These are phyloP conservation scores for Labroides dimidiatus DNA, from an alignment of 2,797 vertebrate genomes.

Conservation along the genomic window DNA sequence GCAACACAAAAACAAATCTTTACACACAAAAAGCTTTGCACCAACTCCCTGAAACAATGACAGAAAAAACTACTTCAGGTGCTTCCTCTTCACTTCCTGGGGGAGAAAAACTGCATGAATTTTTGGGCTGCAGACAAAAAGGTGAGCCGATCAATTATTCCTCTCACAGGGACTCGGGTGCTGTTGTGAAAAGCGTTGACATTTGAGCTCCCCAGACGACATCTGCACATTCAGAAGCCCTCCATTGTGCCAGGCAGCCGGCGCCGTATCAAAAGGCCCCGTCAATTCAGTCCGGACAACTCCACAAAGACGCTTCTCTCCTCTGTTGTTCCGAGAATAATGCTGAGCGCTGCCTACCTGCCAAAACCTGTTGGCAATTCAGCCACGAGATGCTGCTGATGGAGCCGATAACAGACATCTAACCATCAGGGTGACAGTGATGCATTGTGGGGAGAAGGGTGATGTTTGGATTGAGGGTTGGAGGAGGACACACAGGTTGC, in stretches of 20 bases:
- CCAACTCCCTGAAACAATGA: too few species aligned
- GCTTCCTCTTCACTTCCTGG: constrained; percentile 75
- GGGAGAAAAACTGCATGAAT: constrained; percentile 94
- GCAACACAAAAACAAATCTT: too few species aligned
- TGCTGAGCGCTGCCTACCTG: constrained; percentile 60
- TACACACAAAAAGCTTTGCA: too few species aligned
- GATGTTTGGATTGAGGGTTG: constrained; percentile 4
- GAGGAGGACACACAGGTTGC: too few species aligned
- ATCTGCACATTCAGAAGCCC: constrained; percentile 98
- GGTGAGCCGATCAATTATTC: constrained; percentile 94
- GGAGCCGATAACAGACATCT: constrained; percentile 60
- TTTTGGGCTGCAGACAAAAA: constrained; percentile 97
- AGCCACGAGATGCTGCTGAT: constrained; percentile 57
- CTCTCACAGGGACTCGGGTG: constrained; percentile 87
- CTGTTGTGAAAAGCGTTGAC: constrained; percentile 96
- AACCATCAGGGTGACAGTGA: constrained; percentile 31
- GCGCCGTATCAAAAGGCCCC: constrained; percentile 93
- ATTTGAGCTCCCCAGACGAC: constrained; percentile 98
- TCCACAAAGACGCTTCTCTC: constrained; percentile 92
- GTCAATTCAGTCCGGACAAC: constrained; percentile 96
- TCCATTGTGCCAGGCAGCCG: constrained; percentile 94
- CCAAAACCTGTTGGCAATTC: constrained; percentile 63
- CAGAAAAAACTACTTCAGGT: too few species aligned
- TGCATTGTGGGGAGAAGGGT: constrained; percentile 8
- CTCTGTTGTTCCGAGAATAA: constrained; percentile 70